Evolutionary conservation across 2,797 vertebrate genomes (phyloP), one percentile per base, ranked within the genome.

Genomic region (Paratrypauchen microcephalus): DNA sequence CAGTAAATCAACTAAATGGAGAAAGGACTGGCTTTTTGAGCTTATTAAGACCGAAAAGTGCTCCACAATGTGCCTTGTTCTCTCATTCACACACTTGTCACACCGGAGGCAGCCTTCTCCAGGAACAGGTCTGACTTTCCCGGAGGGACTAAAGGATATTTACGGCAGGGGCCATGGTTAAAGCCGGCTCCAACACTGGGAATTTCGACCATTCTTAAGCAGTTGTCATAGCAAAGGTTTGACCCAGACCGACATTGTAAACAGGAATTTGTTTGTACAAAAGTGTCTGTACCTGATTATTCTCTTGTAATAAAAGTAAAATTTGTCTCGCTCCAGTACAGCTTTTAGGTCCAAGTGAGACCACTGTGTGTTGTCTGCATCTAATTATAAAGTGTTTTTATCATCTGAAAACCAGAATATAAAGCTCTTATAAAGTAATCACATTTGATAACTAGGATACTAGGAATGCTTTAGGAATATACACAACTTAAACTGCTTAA

Each of bases 41-140:
- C 52, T 69, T 45, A 50, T 50, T 65, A 28, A 19, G 63, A 19
- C 63, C 50, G 45, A 50, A 65, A 65, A 30, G 63, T 48, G 63
- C 45, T 50, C 28, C 45, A 65, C 45, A 65, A 65, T 65, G 45
- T 50, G 63, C 23, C 63, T 65, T 65, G 45, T 65, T 65, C 24
- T 26, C 45, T 24, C 24, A 65, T 65, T 65, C 45, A 65, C 63
- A 50, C 63, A 65, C 63, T 64, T 50, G 63, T 65, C 63, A 50
- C 45, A 65, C 63, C 16, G 26, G 23, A 24, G 61, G 45, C 63
- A 48, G 63, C 45, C 19, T 16, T 28, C 63, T 65, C 24, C 16
- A 24, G 45, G 45, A 50, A 50, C 63, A 65, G 47, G 11, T 41
- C 9, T 5, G 61, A 64, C 41, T 63, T 63, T 63, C 23, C 63